Evolutionary conservation across 2,113 vertebrate genomes (phyloP).

Genomic region (Gymnobelideus leadbeateri): DNA sequence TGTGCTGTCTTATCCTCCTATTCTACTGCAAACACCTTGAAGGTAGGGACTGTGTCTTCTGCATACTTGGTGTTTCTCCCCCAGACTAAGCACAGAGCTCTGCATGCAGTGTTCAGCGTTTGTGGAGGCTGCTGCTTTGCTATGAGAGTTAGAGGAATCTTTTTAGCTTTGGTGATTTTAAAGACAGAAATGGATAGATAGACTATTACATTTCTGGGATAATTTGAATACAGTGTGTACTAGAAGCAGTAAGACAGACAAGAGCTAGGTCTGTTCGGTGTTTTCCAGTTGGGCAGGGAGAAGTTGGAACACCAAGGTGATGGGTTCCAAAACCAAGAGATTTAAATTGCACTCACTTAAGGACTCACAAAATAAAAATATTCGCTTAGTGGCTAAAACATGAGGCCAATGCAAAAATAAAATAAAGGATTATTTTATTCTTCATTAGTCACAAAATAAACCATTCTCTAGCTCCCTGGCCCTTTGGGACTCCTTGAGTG

Average conservation of each 20-base stretch:
- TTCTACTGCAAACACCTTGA: background rate
- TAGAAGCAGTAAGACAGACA: background rate
- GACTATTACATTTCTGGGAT: background rate
- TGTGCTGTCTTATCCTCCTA: background rate
- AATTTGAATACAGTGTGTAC: background rate
- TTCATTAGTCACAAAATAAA: background rate
- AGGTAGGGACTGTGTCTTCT: background rate
- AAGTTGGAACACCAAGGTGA: background rate
- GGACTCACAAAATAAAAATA: background rate
- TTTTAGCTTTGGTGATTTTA: background rate
- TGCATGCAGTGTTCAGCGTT: background rate
- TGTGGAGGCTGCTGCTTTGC: background rate
- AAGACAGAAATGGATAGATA: background rate
- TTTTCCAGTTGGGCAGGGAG: background rate
- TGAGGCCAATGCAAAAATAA: background rate
- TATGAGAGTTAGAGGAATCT: background rate
- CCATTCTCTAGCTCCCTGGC: background rate
- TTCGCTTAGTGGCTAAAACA: background rate
- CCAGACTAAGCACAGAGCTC: background rate
- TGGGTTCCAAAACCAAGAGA: background rate
- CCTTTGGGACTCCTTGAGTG: background rate
- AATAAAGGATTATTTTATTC: background rate
- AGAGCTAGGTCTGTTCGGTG: background rate
- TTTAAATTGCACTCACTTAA: background rate
- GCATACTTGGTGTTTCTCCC: background rate